Base-by-base conservation (phyloP, 2,113 vertebrate genomes). In the Phodopus roborovskii region DNA sequence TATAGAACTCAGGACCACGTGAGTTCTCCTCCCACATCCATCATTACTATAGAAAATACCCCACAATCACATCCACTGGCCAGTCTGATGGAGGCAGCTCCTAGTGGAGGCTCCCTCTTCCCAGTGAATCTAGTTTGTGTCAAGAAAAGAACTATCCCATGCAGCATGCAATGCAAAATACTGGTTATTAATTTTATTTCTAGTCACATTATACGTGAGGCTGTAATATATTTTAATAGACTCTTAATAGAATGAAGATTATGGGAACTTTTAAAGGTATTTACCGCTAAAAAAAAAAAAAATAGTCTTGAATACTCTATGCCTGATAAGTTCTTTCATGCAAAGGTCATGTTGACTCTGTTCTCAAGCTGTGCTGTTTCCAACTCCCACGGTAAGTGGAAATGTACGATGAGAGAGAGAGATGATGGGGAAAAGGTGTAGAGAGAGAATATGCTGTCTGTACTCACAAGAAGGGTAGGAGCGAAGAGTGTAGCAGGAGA, bases 251-350 rank as follows among this genome's bases (percentile, higher is more conserved):
- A 87, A 66, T 58, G 78, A 90, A 92, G 50, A 20, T 93, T 71
- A 71, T 85, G 68, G 33, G 90, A 84, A 91, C 68, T 89, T 66
- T 92, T 42, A 88, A 82, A 22, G 93, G 53, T 48, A 79, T 68
- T 66, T 91, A 74, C 84, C n/a, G 93, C 73, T 94, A 48, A 88
- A 33, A 93, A 94, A 95, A 96, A 94, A 96, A 1, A n/a, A n/a
- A n/a, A n/a, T 83, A n/a, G 7, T 64, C 53, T 50, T 45, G 16
- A 66, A 64, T 12, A 94, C 64, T 83, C 58, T 48, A 88, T 64
- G 39, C 53, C 8, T 53, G 66, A 74, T 82, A 48, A 62, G 17
- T 16, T n/a, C 26, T 84, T 42, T 45, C 78, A 78, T 3, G 5
- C 53, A 64, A 95, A 81, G 92, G 45, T 96, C 83, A 95, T 39